Base-by-base conservation (phyloP, 1,140 invertebrate species). In the Eufriesea mexicana region DNA sequence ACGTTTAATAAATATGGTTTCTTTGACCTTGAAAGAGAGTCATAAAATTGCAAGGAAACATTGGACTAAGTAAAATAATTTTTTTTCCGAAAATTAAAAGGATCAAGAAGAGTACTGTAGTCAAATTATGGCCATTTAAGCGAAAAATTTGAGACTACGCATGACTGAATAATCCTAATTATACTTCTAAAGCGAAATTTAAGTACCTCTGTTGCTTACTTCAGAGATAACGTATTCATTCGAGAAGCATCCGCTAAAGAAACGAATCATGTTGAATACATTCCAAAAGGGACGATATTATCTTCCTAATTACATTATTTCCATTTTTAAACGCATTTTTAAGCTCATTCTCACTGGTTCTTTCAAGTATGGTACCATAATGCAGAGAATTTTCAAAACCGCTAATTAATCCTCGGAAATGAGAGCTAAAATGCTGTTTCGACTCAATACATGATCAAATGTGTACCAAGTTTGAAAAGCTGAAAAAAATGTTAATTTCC, bases 271-370 rank as follows among this genome's bases (percentile, higher is more conserved):
- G 25, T 47, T 20, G 51, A 49, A 71, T 61, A 64, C 78, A 74
- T 80, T 80, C 70, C 57, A 64, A 25, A 28, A 47, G 59, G n/a
- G 5, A 64, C 8, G 42, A 28, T 79, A 28, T n/a, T 35, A 23
- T 25, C 55, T 51, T 61, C 25, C 6, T 54, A 35, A 25, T 74
- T 61, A 71, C 10, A 8, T 25, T 54, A 16, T 62, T 80, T 45
- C 54, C 25, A 25, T 79, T 71, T n/a, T 25, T 20, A 59, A 59
- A 57, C 2, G 47, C 16, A 61, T 71, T 61, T 28, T 14, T 28
- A 35, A 25, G 18, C 35, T 8, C 45, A 42, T 72, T 79, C n/a
- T 54, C 61, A 14, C 28, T 18, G 66, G 18, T 61, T 49, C 77
- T 68, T 68, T 68, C 51, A 57, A 14, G 18, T 18, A 4, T 61